Percentiles rank a stretch among this genome's conserved stretches.
Conservation (phyloP, 1,140 invertebrate species). For the Lepidotrigona ventralis region DNA sequence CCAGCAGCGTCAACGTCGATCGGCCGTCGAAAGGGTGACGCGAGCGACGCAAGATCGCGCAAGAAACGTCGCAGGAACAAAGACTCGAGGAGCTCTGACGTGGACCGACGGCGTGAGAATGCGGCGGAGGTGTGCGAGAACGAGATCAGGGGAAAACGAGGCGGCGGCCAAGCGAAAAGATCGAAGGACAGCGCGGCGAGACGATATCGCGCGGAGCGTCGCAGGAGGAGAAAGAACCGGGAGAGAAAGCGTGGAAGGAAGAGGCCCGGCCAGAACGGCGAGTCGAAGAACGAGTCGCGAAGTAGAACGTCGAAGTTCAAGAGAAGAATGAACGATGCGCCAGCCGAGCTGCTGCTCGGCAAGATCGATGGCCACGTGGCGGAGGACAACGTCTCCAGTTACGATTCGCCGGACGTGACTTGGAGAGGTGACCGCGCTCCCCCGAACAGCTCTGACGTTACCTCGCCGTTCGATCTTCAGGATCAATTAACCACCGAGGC, state of each 20-base stretch:
- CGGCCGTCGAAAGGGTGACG: slow-evolving; percentile 20
- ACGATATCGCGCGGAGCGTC: slow-evolving; percentile 64
- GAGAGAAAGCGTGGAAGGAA: slow-evolving; percentile 52
- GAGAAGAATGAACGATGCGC: slow-evolving; percentile 48
- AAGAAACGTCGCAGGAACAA: slow-evolving; percentile 64
- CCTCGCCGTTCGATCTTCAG: slow-evolving; percentile 44
- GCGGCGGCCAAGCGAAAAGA: slow-evolving; percentile 46
- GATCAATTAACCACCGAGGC: slow-evolving; percentile 32
- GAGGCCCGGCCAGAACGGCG: slow-evolving; percentile 30
- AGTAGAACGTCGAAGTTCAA: slow-evolving; percentile 45
- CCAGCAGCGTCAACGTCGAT: slow-evolving; percentile 11
- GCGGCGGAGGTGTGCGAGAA: slow-evolving; percentile 45
- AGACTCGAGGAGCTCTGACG: slow-evolving; percentile 25
- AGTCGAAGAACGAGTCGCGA: slow-evolving; percentile 1
- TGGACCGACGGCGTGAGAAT: slow-evolving; percentile 2
- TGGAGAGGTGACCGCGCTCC: background rate
- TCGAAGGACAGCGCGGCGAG: slow-evolving; percentile 53
- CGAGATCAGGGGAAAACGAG: slow-evolving; percentile 43
- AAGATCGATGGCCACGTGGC: background rate
- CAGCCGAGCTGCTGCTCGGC: background rate
- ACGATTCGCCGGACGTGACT: slow-evolving; percentile 7
- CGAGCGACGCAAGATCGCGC: slow-evolving; percentile 32
- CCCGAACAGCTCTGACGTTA: slow-evolving; percentile 1
- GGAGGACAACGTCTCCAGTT: slow-evolving; percentile 3
- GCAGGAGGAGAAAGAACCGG: slow-evolving; percentile 63